Conservation (phyloP, 2,797 vertebrate species). For the Phyllotis vaccarum region DNA sequence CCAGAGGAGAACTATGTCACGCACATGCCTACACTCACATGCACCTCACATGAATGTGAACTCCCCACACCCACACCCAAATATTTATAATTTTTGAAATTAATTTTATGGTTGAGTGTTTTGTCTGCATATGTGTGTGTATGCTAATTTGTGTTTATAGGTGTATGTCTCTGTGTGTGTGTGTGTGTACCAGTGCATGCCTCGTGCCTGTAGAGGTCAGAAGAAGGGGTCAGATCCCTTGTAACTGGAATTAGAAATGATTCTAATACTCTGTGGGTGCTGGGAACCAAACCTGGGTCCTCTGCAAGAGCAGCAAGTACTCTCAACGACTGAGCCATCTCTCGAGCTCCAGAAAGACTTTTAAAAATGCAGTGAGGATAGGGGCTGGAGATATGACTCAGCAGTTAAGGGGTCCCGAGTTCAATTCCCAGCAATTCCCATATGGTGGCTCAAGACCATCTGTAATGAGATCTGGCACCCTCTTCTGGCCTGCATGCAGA, state of each 20-base stretch:
- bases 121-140: not conserved
- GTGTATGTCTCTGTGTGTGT: too few species aligned
- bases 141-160: too few species aligned
- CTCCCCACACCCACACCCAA: not conserved
- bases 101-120: not conserved
- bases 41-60: not conserved
- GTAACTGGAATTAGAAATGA: not conserved
- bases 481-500: too few species aligned
- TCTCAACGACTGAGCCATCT: not conserved
- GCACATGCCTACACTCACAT: not conserved
- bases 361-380: not conserved
- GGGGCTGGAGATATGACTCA: too few species aligned
- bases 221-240: not conserved
- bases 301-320: not conserved
- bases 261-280: not conserved
- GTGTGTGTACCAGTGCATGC: not conserved
- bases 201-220: not conserved
- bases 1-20: too few species aligned
- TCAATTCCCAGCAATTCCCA: too few species aligned
- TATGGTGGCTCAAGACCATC: too few species aligned
- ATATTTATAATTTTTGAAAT: not conserved
- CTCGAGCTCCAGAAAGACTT: not conserved
- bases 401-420: too few species aligned
- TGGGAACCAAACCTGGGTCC: not conserved
- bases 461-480: too few species aligned